These are phyloP conservation scores for Odontomyia ornata DNA, from an alignment of 2,888 invertebrate species.

Conservation along the genomic window DNA sequence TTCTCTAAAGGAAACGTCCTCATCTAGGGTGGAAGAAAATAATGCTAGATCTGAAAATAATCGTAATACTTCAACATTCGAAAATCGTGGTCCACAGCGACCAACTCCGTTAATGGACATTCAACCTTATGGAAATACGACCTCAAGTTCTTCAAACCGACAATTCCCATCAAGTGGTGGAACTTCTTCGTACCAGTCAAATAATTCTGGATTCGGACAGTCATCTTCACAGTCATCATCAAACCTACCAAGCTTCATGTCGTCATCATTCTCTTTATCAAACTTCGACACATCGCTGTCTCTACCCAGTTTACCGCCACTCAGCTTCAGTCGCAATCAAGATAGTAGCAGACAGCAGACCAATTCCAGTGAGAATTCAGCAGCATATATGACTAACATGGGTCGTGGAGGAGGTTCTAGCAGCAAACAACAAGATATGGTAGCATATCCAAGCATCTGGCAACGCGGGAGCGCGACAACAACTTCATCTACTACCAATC, in stretches of 20 bases:
- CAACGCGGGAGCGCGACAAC: constrained; percentile 7
- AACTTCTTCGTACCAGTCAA: neutral
- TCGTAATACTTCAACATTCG: neutral
- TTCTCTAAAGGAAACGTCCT: constrained; percentile 49
- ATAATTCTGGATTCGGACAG: neutral
- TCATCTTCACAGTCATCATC: neutral
- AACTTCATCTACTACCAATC: neutral
- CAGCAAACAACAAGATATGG: constrained; percentile 17
- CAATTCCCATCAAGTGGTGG: constrained; percentile 9
- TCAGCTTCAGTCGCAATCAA: constrained; percentile 6
- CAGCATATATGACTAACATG: constrained; percentile 36
- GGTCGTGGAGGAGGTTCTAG: neutral
- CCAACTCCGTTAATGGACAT: neutral
- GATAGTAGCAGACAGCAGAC: neutral
- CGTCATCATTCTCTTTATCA: constrained; percentile 11
- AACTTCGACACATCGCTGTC: constrained; percentile 45
- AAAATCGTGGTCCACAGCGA: neutral
- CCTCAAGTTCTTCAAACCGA: neutral
- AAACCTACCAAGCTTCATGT: constrained; percentile 17
- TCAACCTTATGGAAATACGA: neutral
- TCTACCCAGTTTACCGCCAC: constrained; percentile 28
- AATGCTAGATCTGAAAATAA: neutral
- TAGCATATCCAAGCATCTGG: constrained; percentile 42
- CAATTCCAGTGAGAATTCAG: neutral
- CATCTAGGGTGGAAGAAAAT: neutral